Evolutionary conservation across 2,888 invertebrate genomes (phyloP).

Genomic region (Matsumyia berberina): DNA sequence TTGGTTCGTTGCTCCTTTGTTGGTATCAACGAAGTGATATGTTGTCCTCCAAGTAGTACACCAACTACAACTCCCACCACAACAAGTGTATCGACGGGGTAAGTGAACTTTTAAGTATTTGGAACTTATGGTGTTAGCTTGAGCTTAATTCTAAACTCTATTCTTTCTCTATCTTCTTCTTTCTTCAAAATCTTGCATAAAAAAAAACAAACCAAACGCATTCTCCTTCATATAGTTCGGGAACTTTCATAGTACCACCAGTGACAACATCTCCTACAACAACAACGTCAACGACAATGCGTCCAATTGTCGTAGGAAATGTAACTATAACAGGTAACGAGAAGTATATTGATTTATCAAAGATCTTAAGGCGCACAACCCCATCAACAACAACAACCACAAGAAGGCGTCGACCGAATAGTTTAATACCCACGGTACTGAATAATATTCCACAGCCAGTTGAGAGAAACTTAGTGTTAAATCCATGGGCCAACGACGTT

Average conservation of each 20-base stretch:
- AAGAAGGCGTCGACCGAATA: background rate
- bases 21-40: slow-evolving; percentile 79
- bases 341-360: slow-evolving; percentile 77
- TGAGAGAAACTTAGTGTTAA: too few relatives aligned
- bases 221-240: slow-evolving; percentile 25
- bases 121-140: background rate
- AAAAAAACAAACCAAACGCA: background rate
- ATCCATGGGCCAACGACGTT: too few relatives aligned
- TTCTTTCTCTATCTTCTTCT: background rate
- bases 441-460: background rate
- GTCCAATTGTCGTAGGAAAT: slow-evolving; percentile 71
- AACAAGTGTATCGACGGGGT: background rate
- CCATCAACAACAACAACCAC: slow-evolving; percentile 30
- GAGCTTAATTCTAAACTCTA: slow-evolving; percentile 28
- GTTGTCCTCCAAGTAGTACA: slow-evolving; percentile 78
- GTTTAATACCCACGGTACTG: background rate
- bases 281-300: slow-evolving; percentile 64
- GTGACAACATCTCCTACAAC: slow-evolving; percentile 14
- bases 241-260: background rate
- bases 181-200: background rate
- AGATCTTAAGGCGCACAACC: slow-evolving; percentile 32
- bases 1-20: slow-evolving; percentile 79
- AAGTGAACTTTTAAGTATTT: background rate
- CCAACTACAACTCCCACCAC: background rate
- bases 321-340: slow-evolving; percentile 56